Evolutionary conservation across 2,797 vertebrate genomes (phyloP).

Genomic region (Basileuterus tristriatus): DNA sequence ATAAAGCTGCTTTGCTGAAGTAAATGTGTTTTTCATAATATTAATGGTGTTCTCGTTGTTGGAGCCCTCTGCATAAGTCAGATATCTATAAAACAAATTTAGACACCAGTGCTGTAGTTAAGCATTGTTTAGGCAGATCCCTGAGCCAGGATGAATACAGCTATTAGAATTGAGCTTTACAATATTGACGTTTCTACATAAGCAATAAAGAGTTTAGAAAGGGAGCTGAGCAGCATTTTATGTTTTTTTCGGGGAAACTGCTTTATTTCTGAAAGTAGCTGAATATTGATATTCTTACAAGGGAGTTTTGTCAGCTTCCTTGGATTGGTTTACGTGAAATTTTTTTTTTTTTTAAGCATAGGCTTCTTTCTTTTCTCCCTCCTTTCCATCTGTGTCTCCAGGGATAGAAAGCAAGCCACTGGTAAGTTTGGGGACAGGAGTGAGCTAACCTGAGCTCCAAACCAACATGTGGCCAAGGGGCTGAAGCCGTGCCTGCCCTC

Average conservation of each 20-base stretch:
- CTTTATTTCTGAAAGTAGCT: constrained; percentile 28
- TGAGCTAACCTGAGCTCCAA: not conserved
- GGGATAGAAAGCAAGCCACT: not conserved
- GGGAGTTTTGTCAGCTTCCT: constrained; percentile 5
- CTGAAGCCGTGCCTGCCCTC: accelerated
- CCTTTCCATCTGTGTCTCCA: not conserved
- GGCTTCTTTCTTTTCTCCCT: not conserved
- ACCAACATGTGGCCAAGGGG: not conserved
- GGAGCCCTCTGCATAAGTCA: not conserved
- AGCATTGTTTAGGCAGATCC: constrained; percentile 31
- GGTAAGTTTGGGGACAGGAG: not conserved
- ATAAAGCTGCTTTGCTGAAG: not conserved
- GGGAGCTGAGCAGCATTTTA: not conserved
- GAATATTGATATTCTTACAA: not conserved
- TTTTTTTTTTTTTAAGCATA: not conserved
- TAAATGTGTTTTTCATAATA: not conserved
- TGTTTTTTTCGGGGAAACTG: not conserved
- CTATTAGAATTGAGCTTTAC: constrained; percentile 25
- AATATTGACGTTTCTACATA: not conserved
- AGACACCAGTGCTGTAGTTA: not conserved
- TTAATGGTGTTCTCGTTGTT: not conserved
- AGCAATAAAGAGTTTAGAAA: constrained; percentile 40
- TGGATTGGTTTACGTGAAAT: not conserved
- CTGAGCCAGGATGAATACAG: constrained; percentile 3
- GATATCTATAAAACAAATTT: constrained; percentile 30